Base-by-base conservation (phyloP, 2,888 invertebrate species). In the Hypolimnas misippus region DNA sequence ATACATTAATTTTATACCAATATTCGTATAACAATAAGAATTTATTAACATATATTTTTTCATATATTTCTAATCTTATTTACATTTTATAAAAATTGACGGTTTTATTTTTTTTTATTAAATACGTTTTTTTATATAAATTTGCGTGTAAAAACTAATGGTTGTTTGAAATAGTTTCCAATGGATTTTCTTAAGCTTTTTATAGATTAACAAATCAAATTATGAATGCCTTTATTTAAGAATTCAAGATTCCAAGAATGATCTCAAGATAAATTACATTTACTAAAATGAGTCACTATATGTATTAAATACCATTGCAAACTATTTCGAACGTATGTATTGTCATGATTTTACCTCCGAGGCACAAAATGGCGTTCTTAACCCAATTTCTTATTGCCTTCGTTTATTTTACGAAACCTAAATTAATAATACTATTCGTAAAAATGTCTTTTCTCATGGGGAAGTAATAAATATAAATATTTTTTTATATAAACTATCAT, bases 341-440 rank as follows among this genome's bases (percentile, higher is more conserved):
- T 91, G 90, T 92, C 91, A 82, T 79, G 79, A 78, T 76, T 78
- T 78, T 63, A 78, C 68, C 66, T 70, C 73, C 62, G 74, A 92
- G 92, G 92, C 92, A 92, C 92, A 86, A 84, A 79, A 81, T 89
- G 92, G 91, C 75, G 86, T 89, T 89, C 78, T 82, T 79, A 91
- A 89, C 87, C 88, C 89, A 87, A 87, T 78, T 81, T 77, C 44
- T 84, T 83, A 87, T 84, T 85, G 90, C 89, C 90, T 81, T 86
- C 69, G 62, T 68, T 70, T 56, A 79, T 84, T 86, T 86, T 86
- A 86, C 85, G 86, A 90, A 84, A 79, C 87, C 89, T 90, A 89
- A 84, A 89, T 87, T 91, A 92, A 87, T 91, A 92, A 92, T 92
- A 92, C 92, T 91, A 89, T 91, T 87, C 89, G 92, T 92, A 92